phyloP scores from a whole-genome alignment of 2,797 vertebrate species.

The Coreius guichenoti region DNA sequence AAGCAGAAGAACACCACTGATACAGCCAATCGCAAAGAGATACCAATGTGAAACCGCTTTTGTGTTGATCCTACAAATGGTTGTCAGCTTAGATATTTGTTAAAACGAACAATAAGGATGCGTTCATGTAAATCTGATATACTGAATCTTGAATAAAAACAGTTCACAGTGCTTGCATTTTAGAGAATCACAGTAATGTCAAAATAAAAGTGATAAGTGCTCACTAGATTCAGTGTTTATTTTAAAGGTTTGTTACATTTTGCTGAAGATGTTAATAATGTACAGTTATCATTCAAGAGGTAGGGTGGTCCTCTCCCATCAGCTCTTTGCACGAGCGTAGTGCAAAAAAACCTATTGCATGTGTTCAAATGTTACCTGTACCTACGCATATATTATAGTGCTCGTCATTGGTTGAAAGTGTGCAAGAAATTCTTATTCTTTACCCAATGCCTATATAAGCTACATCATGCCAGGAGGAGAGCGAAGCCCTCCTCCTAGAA shows the following conservation, averaged over 20 bases:
- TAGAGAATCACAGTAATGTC: neutral
- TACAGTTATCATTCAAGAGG: conserved; percentile 56
- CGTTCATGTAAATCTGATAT: neutral
- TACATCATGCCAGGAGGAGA: conserved; percentile 45
- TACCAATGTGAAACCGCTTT: conserved; percentile 38
- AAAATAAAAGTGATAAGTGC: neutral
- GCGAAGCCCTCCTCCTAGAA: conserved; percentile 37
- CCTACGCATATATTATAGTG: conserved; percentile 9
- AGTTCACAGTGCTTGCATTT: neutral
- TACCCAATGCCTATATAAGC: conserved; percentile 39
- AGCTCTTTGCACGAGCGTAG: conserved; percentile 50
- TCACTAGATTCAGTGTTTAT: conserved; percentile 51
- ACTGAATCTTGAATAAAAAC: neutral
- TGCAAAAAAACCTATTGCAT: conserved; percentile 54
- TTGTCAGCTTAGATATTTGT: neutral
- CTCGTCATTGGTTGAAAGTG: conserved; percentile 42
- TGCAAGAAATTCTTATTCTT: conserved; percentile 43
- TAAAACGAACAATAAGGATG: conserved; percentile 6
- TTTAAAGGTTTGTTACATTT: conserved; percentile 59
- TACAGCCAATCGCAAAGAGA: neutral
- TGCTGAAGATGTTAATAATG: conserved; percentile 55
- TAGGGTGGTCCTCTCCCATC: conserved; percentile 50
- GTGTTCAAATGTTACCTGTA: conserved; percentile 48
- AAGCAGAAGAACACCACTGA: conserved; percentile 62
- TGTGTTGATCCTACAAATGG: neutral